Evolutionary conservation across 2,113 vertebrate genomes (phyloP).

Genomic region (Strigops habroptila): DNA sequence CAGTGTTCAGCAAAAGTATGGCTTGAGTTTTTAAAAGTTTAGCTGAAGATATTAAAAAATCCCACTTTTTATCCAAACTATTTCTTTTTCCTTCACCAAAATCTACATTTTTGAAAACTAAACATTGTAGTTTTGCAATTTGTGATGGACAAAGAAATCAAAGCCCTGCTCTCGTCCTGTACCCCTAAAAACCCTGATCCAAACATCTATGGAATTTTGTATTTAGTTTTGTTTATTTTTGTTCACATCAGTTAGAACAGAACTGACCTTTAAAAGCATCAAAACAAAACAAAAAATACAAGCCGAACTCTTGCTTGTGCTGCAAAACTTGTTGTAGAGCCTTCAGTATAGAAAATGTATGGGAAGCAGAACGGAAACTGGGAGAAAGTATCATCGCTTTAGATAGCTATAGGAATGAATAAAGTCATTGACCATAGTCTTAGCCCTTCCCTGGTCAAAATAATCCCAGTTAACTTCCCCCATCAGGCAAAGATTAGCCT

Average conservation of each 20-base stretch:
- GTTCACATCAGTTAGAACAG: not conserved
- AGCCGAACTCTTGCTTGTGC: not conserved
- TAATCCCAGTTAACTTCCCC: not conserved
- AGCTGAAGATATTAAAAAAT: not conserved
- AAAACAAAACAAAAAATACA: no score
- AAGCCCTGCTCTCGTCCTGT: not conserved
- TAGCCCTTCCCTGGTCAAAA: not conserved
- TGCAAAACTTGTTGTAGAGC: not conserved
- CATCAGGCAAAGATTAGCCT: not conserved
- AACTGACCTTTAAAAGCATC: not conserved
- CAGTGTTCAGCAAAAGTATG: not conserved
- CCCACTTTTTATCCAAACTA: not conserved
- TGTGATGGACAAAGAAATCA: not conserved
- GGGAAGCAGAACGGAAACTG: not conserved
- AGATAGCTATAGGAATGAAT: not conserved
- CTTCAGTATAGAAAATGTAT: not conserved
- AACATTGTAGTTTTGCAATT: not conserved
- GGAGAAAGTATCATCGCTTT: not conserved
- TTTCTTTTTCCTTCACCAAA: not conserved
- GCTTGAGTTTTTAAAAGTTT: not conserved
- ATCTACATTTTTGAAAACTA: not conserved
- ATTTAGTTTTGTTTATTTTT: not conserved
- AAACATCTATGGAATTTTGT: not conserved
- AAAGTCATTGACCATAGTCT: not conserved
- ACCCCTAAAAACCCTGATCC: not conserved